Base-by-base conservation (phyloP, 2,113 vertebrate genomes). In the Butorides virescens region DNA sequence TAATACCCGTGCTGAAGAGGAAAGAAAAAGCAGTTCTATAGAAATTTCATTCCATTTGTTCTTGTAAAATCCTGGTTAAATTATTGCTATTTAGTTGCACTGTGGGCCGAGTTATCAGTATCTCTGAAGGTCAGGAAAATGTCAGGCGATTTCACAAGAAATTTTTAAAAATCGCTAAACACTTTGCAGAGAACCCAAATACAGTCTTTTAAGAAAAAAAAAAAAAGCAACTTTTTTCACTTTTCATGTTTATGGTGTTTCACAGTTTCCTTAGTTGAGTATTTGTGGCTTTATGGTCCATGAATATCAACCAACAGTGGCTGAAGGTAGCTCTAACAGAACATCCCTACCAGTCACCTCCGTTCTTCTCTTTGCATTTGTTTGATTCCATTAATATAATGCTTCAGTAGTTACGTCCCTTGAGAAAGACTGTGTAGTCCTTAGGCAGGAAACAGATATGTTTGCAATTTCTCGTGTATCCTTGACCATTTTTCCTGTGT, bases 401-500 rank as follows among this genome's bases (percentile, higher is more conserved):
- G 30, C 76, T 91, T 95, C 89, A 85, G 61, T 58, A 74, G 55
- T 86, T 81, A 9, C 4, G 49, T 94, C 92, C 88, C 77, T 93
- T 88, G 86, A 76, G 78, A 85, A 94, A 71, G 68, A 56, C 91
- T 97, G 97, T 94, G 85, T 93, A 96, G 86, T 95, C 53, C 68
- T 76, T 18, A 82, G 75, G 26, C 92, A 97, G 97, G 97, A 98
- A 98, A 65, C 77, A 95, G 94, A 87, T 96, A 97, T 86, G 49
- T 91, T 85, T 95, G 36, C 37, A 89, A 56, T 55, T 95, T 88
- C 70, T 93, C 88, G 46, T 90, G 81, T 96, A 96, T 88, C 95
- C 94, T 97, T 97, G 93, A 96, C 93, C 96, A 71, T 95, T 97
- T 96, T 98, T 98, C 97, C 95, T 97, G 95, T 97, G 78, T 95